Evolutionary conservation across 2,888 invertebrate species (phyloP).

Genomic region (Marasmarcha lunaedactyla): DNA sequence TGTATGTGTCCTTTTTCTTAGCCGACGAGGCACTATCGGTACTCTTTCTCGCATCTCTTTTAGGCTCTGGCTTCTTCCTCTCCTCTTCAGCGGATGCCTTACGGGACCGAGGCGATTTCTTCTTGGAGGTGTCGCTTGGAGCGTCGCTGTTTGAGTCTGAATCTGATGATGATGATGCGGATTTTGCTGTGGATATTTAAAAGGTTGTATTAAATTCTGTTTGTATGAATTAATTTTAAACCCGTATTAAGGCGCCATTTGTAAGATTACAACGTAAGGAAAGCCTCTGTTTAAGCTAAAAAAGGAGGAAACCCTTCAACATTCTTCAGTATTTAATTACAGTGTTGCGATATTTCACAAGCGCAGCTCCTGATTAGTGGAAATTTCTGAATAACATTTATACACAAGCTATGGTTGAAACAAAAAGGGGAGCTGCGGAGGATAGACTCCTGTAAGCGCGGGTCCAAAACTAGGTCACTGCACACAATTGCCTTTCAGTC

Average conservation of each 20-base stretch:
- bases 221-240: neutral
- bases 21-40: constrained; percentile 42
- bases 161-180: constrained; percentile 53
- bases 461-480: too few relatives aligned
- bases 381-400: too few relatives aligned
- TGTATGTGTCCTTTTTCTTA: constrained; percentile 67
- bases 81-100: constrained; percentile 41
- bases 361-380: too few relatives aligned
- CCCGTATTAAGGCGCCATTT: neutral
- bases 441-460: too few relatives aligned
- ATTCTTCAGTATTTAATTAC: too few relatives aligned
- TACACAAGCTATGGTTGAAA: too few relatives aligned
- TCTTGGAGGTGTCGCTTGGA: constrained; percentile 39
- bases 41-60: constrained; percentile 28
- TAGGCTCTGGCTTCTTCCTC: constrained; percentile 7
- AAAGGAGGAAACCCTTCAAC: too few relatives aligned
- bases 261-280: too few relatives aligned
- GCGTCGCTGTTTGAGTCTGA: constrained; percentile 64
- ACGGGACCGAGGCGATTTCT: constrained; percentile 42
- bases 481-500: too few relatives aligned
- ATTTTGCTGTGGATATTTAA: constrained; percentile 28
- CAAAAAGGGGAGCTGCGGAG: too few relatives aligned
- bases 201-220: neutral
- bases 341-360: too few relatives aligned
- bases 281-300: too few relatives aligned